Percentiles rank a stretch among this genome's conserved stretches.
These are phyloP conservation scores for Sarcophilus harrisii DNA, from an alignment of 2,797 vertebrate species.

Conservation along the genomic window DNA sequence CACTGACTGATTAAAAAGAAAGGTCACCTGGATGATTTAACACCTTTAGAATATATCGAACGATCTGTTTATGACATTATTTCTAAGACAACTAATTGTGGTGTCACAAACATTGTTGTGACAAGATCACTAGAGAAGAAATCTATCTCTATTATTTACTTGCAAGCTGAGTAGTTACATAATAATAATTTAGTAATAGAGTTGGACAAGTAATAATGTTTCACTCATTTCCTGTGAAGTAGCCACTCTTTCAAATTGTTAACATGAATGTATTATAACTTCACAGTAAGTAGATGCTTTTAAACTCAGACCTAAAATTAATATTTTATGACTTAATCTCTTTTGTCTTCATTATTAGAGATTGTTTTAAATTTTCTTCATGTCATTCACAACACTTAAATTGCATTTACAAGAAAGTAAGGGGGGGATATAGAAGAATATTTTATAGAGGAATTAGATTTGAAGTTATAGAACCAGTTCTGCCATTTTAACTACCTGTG, in stretches of 20 bases:
- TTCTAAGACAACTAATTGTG: conserved; percentile 62
- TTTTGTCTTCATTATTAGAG: too few species aligned
- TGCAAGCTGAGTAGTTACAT: conserved; percentile 51
- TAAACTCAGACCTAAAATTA: background rate
- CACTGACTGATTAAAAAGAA: background rate
- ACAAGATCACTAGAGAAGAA: conserved; percentile 38
- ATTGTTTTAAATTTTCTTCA: too few species aligned
- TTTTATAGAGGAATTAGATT: too few species aligned
- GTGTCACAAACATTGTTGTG: conserved; percentile 63
- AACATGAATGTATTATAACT: conserved; percentile 56
- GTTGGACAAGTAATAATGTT: conserved; percentile 53
- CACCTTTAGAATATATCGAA: conserved; percentile 45
- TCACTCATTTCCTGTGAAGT: conserved; percentile 45
- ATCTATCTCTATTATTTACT: conserved; percentile 32
- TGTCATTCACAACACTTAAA: too few species aligned
- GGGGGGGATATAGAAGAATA: too few species aligned
- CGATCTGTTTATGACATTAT: conserved; percentile 64
- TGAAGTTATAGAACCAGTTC: too few species aligned
- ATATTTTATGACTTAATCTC: too few species aligned
- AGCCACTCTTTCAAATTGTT: conserved; percentile 31
- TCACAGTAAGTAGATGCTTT: conserved; percentile 56
- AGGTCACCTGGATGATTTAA: background rate
- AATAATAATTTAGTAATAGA: conserved; percentile 37
- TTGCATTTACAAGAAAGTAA: too few species aligned
- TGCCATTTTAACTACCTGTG: background rate